phyloP scores from a whole-genome alignment of 2,113 vertebrate species.

The Caranx ignobilis region DNA sequence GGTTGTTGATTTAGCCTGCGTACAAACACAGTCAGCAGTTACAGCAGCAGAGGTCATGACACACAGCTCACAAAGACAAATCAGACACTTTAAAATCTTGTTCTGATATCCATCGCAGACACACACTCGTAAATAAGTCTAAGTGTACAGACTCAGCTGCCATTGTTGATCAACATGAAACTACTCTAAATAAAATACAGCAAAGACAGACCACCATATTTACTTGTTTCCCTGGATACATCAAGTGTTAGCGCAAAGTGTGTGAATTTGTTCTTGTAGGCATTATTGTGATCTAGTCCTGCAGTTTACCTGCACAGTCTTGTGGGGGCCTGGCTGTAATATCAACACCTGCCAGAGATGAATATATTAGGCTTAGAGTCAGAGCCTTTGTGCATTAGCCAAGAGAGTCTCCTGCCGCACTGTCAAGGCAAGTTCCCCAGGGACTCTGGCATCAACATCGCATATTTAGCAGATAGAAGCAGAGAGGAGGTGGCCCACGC shows the following conservation, averaged over 20 bases:
- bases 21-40: neutral
- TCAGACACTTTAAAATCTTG: neutral
- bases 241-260: neutral
- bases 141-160: too few species aligned
- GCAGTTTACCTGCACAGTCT: slow-evolving; percentile 49
- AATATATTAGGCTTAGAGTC: slow-evolving; percentile 72
- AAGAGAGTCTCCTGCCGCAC: slow-evolving; percentile 47
- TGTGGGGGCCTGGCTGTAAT: slow-evolving; percentile 48
- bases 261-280: slow-evolving; percentile 4
- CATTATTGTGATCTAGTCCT: slow-evolving; percentile 26
- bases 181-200: too few species aligned
- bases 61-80: neutral
- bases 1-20: neutral
- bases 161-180: too few species aligned
- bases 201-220: neutral
- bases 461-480: slow-evolving; percentile 73
- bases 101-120: neutral
- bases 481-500: slow-evolving; percentile 62
- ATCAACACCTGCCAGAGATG: slow-evolving; percentile 63
- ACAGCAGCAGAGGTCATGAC: neutral
- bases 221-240: neutral
- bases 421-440: slow-evolving; percentile 57
- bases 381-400: slow-evolving; percentile 58
- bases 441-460: slow-evolving; percentile 47
- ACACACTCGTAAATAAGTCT: neutral